These are phyloP conservation scores for Nomada goodeniana DNA, from an alignment of 2,888 invertebrate species.

Conservation along the genomic window DNA sequence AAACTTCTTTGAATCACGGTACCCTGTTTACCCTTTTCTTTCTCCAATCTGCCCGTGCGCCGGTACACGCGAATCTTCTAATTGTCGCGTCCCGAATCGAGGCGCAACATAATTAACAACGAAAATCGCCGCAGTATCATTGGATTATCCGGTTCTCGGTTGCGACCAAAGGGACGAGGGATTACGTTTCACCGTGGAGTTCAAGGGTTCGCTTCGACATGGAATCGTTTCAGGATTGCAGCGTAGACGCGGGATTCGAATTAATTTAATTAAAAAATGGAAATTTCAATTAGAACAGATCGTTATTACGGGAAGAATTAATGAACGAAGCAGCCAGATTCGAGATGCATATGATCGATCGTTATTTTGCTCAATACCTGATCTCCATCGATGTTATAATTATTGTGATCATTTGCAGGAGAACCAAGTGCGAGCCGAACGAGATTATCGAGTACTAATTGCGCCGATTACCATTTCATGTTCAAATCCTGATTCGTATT, in stretches of 20 bases:
- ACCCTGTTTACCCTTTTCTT: background rate
- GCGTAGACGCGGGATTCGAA: no score
- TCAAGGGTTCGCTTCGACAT: background rate
- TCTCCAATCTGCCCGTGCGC: background rate
- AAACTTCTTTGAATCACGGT: background rate
- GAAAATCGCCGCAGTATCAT: background rate
- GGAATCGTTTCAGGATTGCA: background rate
- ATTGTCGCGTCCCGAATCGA: background rate
- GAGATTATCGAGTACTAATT: background rate
- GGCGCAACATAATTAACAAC: conserved; percentile 4
- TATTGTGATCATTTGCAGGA: conserved; percentile 5
- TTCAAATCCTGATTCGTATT: background rate
- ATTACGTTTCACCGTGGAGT: background rate
- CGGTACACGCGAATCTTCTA: background rate
- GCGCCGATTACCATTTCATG: background rate
- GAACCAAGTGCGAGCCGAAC: background rate
- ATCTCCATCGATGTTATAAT: background rate
- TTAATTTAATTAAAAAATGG: no score
- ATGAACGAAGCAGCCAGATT: background rate
- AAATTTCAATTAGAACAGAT: background rate
- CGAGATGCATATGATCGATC: background rate
- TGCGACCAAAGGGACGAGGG: background rate
- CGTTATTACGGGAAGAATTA: background rate
- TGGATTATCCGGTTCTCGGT: background rate
- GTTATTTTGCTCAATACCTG: conserved; percentile 1